phyloP scores from a whole-genome alignment of 2,888 invertebrate species.

The Serripes groenlandicus region DNA sequence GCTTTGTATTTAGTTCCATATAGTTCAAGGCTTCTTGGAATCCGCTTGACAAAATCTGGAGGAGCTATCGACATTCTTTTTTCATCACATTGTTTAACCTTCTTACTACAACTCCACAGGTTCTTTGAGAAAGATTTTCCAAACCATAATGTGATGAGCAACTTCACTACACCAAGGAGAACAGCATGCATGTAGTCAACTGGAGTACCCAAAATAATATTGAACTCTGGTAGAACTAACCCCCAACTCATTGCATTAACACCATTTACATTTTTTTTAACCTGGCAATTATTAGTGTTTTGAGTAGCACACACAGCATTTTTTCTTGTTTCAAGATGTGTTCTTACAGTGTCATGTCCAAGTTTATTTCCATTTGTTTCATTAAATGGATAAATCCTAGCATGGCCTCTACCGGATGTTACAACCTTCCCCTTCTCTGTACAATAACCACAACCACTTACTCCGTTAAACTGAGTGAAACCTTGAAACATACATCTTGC shows the following conservation, averaged over 20 bases:
- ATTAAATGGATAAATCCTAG: not conserved
- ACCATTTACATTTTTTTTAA: not conserved
- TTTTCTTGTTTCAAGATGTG: not conserved
- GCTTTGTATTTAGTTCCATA: slow-evolving; percentile 1
- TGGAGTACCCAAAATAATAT: not conserved
- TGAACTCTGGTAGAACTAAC: not conserved
- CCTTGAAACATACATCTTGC: slow-evolving; percentile 4
- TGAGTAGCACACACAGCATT: not conserved
- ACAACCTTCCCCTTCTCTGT: not conserved
- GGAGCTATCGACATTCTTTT: not conserved
- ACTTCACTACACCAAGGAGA: not conserved
- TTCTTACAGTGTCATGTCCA: not conserved
- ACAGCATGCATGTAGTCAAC: not conserved
- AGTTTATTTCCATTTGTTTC: not conserved
- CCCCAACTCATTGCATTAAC: not conserved
- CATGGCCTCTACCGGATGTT: not conserved
- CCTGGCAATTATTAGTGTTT: not conserved
- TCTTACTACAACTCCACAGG: not conserved
- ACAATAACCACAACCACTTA: not conserved
- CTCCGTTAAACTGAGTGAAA: slow-evolving; percentile 2
- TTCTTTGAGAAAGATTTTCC: not conserved
- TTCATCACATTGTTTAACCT: not conserved
- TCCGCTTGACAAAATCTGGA: not conserved
- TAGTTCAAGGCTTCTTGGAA: not conserved
- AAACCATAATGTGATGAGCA: not conserved